Evolutionary conservation across 2,888 invertebrate species (phyloP), one percentile per base, ranked within the genome.

Genomic region (Lymantria monacha): DNA sequence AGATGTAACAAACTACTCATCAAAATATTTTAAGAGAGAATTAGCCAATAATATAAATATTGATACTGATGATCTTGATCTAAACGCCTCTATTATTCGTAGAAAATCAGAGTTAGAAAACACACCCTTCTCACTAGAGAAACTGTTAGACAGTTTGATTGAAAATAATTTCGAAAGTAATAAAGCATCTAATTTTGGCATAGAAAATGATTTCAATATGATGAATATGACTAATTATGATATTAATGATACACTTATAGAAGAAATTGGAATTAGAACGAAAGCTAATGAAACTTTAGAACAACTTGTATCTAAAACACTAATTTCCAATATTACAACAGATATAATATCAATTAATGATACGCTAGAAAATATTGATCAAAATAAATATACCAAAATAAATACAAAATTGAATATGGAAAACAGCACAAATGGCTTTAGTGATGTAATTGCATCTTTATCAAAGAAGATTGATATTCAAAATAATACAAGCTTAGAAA

Each of bases 11-110:
- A 59, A 46, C 42, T 57, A 63, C 48, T 57, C 63, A 37, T 66
- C 77, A 2, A 83, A 75, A 61, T 80, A 76, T 49, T 80, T 75
- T 30, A 85, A 83, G 61, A 76, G 84, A 56, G 83, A 84, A 56
- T 62, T 83, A 30, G 46, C 62, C 8, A 79, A 74, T 49, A 62
- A 61, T 30, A 67, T 65, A 0, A 49, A 48, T 30, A 40, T 37
- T 8, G 48, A 49, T 12, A 30, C 60, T 11, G 66, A 69, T 30
- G 59, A 62, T 38, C 46, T 59, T 0, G 70, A 74, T 48, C 44
- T 63, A 7, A 72, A 75, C 51, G 55, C 61, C 0, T 51, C 70
- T 30, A 72, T 70, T 51, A 51, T 59, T n/a, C 48, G 71, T 38
- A 76, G 73, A 44, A 71, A 74, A 56, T 50, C 61, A 30, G 70